Evolutionary conservation across 1,140 invertebrate species (phyloP).

Genomic region (Metopolophium dirhodum): DNA sequence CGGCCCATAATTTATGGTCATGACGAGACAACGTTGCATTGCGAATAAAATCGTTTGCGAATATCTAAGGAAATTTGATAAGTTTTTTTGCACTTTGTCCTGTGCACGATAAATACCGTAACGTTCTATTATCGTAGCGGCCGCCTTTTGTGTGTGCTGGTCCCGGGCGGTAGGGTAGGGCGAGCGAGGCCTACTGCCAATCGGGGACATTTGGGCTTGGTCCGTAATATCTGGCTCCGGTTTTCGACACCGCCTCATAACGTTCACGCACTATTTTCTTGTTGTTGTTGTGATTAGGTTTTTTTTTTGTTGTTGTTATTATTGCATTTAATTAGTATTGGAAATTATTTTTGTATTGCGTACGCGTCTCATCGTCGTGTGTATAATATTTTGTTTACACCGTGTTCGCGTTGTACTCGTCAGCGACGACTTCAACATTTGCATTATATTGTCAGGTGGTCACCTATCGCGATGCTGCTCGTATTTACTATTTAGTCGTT

Average conservation of each 20-base stretch:
- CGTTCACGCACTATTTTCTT: conserved; percentile 13
- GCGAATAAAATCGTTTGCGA: neutral
- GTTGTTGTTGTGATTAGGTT: neutral
- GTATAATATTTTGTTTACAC: conserved; percentile 7
- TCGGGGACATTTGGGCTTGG: conserved; percentile 56
- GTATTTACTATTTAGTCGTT: neutral
- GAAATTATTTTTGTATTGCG: neutral
- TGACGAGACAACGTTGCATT: neutral
- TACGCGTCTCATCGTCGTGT: neutral
- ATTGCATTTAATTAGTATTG: neutral
- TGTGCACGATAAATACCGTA: conserved; percentile 48
- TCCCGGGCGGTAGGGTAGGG: conserved; percentile 55
- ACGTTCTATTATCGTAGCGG: conserved; percentile 48
- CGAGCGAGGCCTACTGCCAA: conserved; percentile 56
- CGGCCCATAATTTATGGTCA: neutral
- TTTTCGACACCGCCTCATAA: conserved; percentile 55
- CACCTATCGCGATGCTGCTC: neutral
- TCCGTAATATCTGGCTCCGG: conserved; percentile 55
- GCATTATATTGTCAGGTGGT: neutral
- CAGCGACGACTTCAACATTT: neutral
- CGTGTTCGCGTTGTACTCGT: neutral
- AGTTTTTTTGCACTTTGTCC: neutral
- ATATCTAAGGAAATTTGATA: neutral
- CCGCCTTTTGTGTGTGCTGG: conserved; percentile 46
- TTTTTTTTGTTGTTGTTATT: neutral